Evolutionary conservation across 2,797 vertebrate species (phyloP).

Genomic region (Acanthiza pusilla): DNA sequence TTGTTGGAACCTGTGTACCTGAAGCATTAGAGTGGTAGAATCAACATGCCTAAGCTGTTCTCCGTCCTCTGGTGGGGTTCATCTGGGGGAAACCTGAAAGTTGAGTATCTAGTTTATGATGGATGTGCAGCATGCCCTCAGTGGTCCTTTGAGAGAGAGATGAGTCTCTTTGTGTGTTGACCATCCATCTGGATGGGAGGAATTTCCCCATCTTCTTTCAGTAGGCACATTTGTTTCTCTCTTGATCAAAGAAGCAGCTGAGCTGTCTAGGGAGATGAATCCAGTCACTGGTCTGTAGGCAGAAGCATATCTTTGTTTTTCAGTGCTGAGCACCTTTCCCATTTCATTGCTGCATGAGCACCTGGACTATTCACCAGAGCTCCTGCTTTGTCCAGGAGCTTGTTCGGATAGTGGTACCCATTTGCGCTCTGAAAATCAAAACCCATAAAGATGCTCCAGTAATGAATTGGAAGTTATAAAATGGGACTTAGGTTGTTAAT

Average conservation of each 20-base stretch:
- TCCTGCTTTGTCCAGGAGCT: neutral
- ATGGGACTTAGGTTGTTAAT: neutral
- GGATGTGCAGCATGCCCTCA: accelerated
- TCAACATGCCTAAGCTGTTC: neutral
- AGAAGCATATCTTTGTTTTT: neutral
- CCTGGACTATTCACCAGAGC: neutral
- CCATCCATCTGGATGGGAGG: neutral
- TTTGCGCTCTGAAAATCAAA: accelerated
- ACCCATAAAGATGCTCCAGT: neutral
- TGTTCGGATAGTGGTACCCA: neutral
- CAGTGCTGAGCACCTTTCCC: neutral
- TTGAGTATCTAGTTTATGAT: neutral
- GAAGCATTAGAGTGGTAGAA: neutral
- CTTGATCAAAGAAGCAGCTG: neutral
- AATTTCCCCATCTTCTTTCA: neutral
- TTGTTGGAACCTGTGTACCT: neutral
- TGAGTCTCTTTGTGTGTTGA: neutral
- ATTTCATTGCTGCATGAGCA: neutral
- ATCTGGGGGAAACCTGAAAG: neutral
- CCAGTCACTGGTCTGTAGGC: neutral
- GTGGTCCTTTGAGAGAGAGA: neutral
- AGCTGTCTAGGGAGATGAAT: neutral
- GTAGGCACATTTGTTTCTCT: neutral
- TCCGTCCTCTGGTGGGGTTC: neutral
- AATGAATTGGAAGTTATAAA: neutral